Percentiles rank a stretch among this genome's conserved stretches.
phyloP scores from a whole-genome alignment of 53 echinoderm and acorn worm species.

The Hippasteria phrygiana region DNA sequence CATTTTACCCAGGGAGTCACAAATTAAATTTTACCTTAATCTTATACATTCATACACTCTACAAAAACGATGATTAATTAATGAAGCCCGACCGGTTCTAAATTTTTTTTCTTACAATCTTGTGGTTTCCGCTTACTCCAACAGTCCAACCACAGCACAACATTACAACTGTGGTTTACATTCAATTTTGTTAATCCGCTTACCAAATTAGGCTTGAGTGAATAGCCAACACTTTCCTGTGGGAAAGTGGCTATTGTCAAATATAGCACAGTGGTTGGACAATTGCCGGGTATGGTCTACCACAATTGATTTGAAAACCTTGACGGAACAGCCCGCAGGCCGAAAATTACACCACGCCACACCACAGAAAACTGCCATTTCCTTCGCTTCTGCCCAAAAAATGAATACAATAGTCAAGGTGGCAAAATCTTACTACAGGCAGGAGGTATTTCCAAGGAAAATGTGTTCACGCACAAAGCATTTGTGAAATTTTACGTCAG shows the following conservation, averaged over 20 bases:
- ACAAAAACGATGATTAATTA: neutral
- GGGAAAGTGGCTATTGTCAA: neutral
- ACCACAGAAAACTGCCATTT: conserved; percentile 3
- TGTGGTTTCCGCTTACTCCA: no score
- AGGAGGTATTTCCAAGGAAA: neutral
- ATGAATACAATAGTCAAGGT: conserved; percentile 17
- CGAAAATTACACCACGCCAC: conserved; percentile 29
- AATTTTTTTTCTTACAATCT: no score
- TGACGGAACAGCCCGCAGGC: neutral
- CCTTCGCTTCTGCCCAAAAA: conserved; percentile 4
- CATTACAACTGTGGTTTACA: neutral
- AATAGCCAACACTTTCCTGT: neutral
- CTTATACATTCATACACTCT: neutral
- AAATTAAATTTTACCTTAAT: neutral
- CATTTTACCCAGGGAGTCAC: no score
- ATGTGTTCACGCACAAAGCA: neutral
- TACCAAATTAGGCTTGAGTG: conserved; percentile 22
- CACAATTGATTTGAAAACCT: conserved; percentile 6
- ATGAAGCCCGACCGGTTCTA: neutral
- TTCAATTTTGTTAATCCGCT: conserved; percentile 27
- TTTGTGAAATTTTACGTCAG: neutral
- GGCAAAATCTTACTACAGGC: conserved; percentile 26
- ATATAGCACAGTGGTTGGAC: neutral
- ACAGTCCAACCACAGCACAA: neutral
- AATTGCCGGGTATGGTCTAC: neutral